Evolutionary conservation across 2,888 invertebrate genomes (phyloP).

Genomic region (Ophraella communa): DNA sequence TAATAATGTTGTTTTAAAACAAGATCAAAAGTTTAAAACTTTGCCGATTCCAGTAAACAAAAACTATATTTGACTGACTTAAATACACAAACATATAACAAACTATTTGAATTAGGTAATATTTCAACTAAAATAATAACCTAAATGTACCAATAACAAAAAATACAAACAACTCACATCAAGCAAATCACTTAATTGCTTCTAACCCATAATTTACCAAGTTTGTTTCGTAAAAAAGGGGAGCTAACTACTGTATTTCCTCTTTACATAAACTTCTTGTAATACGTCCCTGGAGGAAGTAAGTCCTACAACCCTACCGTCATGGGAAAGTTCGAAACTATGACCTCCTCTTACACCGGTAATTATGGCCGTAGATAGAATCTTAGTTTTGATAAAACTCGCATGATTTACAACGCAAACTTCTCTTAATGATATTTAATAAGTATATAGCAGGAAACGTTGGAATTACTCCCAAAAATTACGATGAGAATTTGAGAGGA

Average conservation of each 20-base stretch:
- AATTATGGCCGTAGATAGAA: conserved; percentile 32
- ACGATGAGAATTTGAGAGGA: conserved; percentile 1
- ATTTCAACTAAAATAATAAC: no score
- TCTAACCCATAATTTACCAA: neutral
- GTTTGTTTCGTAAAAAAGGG: neutral
- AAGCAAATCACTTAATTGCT: neutral
- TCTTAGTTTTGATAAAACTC: conserved; percentile 33
- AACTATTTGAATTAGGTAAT: no score
- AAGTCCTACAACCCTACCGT: neutral
- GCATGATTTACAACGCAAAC: conserved; percentile 30
- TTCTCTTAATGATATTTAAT: conserved; percentile 33
- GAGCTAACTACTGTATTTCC: neutral
- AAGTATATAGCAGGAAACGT: conserved; percentile 9
- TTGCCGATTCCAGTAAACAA: no score
- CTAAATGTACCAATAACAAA: no score
- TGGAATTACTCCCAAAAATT: conserved; percentile 18
- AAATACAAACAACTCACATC: neutral
- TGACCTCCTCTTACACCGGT: conserved; percentile 29
- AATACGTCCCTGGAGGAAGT: neutral
- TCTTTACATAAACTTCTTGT: neutral
- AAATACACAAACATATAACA: no score
- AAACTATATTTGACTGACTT: no score
- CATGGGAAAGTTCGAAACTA: conserved; percentile 19
- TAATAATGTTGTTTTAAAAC: no score
- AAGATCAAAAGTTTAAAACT: no score